Percentiles rank a stretch among this genome's conserved stretches.
Conservation (phyloP, 2,888 invertebrate species). For the Bombylius discolor region DNA sequence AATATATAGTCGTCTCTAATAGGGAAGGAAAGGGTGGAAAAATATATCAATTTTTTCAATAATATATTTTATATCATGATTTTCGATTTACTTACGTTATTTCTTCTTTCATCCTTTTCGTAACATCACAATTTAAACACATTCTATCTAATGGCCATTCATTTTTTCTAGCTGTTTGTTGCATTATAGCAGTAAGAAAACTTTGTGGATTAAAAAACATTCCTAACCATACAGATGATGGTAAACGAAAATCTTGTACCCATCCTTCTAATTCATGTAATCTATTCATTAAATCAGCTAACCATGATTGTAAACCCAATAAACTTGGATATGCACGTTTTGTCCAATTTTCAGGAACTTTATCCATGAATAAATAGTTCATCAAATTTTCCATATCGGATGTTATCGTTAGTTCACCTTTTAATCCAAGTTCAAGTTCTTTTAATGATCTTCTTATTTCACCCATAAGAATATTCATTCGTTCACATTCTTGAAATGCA, state of each 20-base stretch:
- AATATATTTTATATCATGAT: neutral
- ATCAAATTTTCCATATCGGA: conserved; percentile 81
- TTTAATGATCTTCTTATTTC: conserved; percentile 70
- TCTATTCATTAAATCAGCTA: conserved; percentile 68
- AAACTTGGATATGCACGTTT: conserved; percentile 80
- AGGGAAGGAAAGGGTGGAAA: too few species aligned
- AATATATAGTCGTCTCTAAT: too few species aligned
- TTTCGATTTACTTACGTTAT: conserved; percentile 45
- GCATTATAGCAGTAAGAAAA: conserved; percentile 93
- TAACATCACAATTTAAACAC: conserved; percentile 90
- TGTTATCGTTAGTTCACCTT: conserved; percentile 88
- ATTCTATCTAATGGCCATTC: conserved; percentile 94
- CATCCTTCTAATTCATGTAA: conserved; percentile 73
- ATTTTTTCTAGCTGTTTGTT: conserved; percentile 88
- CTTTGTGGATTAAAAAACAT: conserved; percentile 97
- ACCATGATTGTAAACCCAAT: conserved; percentile 72
- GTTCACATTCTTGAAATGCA: conserved; percentile 84
- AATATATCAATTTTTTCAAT: too few species aligned
- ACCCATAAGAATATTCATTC: conserved; percentile 78
- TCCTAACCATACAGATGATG: conserved; percentile 80
- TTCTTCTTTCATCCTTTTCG: conserved; percentile 75
- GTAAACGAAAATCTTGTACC: conserved; percentile 79
- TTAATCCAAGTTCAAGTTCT: conserved; percentile 78
- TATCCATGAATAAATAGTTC: conserved; percentile 75
- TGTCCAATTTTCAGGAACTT: conserved; percentile 77